Conservation (phyloP, 2,797 vertebrate genomes). For the Epinephelus coioides region DNA sequence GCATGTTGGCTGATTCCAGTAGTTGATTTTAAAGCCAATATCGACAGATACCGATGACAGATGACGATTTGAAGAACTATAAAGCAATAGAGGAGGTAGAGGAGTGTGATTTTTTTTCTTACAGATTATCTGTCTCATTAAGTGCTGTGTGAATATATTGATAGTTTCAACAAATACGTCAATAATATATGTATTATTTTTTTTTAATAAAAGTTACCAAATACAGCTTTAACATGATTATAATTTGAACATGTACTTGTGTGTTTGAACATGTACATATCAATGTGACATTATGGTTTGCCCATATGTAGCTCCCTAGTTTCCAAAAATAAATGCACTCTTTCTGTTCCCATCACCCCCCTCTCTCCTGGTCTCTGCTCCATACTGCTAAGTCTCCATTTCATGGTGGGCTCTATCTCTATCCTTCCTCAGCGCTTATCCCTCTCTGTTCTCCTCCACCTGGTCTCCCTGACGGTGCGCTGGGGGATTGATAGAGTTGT, state of each 20-base stretch:
- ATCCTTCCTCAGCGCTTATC: slow-evolving; percentile 36
- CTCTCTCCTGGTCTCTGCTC: slow-evolving; percentile 14
- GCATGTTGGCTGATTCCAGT: no score
- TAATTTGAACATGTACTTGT: not conserved
- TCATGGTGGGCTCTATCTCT: slow-evolving; percentile 53
- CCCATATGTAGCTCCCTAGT: slow-evolving; percentile 13
- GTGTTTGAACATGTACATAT: not conserved
- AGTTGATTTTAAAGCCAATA: no score
- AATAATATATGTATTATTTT: no score
- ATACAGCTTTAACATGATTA: no score
- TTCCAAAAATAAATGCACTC: slow-evolving; percentile 54
- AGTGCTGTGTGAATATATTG: no score
- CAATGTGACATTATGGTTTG: slow-evolving; percentile 14
- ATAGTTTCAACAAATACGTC: no score
- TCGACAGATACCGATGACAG: no score
- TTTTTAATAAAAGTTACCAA: no score
- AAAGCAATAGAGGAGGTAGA: no score
- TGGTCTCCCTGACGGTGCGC: slow-evolving; percentile 48
- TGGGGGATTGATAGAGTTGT: slow-evolving; percentile 69
- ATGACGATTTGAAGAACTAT: no score
- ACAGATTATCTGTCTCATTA: no score
- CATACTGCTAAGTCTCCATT: slow-evolving; percentile 38
- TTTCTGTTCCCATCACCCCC: not conserved
- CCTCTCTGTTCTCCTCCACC: slow-evolving; percentile 58
- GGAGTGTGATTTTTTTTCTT: no score